phyloP scores from a whole-genome alignment of 53 echinoderm and acorn worm species.

The Apostichopus leukothele region DNA sequence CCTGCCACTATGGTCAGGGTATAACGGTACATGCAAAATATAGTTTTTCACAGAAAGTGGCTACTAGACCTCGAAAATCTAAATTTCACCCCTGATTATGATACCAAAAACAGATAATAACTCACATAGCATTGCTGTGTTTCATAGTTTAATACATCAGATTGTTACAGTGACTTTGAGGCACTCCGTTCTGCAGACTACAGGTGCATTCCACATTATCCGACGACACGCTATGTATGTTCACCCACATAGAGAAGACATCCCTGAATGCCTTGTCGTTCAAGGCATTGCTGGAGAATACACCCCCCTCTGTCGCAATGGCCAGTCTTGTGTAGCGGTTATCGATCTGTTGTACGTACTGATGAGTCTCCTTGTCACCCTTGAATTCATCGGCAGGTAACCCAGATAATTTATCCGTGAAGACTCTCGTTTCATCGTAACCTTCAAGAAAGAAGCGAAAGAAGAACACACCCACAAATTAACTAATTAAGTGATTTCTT shows the following conservation, averaged over 20 bases:
- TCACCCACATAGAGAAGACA: constrained; percentile 74
- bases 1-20: no score
- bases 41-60: no score
- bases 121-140: no score
- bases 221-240: constrained; percentile 54
- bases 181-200: background rate
- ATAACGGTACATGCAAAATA: no score
- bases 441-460: constrained; percentile 27
- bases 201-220: constrained; percentile 1
- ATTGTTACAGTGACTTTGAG: background rate
- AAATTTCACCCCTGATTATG: no score
- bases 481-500: no score
- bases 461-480: no score
- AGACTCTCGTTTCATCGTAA: constrained; percentile 64
- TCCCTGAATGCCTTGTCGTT: constrained; percentile 67
- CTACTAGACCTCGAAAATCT: no score
- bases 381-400: constrained; percentile 41
- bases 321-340: constrained; percentile 73
- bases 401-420: constrained; percentile 77
- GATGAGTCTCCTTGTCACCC: constrained; percentile 66
- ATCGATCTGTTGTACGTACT: constrained; percentile 59
- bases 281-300: constrained; percentile 68
- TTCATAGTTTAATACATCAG: no score
- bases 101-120: no score
- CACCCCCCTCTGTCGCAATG: constrained; percentile 71